A percentile compares a stretch with the other conserved stretches of the same genome.
phyloP scores from a whole-genome alignment of 1,140 invertebrate genomes.

The Nixonia krombeini region DNA sequence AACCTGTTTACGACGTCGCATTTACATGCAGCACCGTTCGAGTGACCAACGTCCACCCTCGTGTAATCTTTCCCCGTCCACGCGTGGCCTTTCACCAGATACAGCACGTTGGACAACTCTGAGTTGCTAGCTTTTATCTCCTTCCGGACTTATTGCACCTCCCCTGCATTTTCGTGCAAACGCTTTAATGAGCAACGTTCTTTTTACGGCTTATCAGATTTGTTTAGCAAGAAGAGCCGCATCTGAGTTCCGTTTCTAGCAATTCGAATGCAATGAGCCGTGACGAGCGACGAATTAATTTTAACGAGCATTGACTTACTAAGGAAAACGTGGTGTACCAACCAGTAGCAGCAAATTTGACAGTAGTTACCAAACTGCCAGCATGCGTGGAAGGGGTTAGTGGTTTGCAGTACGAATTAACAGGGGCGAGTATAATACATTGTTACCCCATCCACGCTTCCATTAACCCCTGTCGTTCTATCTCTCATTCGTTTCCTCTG shows the following conservation, averaged over 20 bases:
- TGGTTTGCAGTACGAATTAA: constrained; percentile 59
- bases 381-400: constrained; percentile 57
- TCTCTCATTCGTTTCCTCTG: constrained; percentile 53
- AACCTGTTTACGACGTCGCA: constrained; percentile 36
- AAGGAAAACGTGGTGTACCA: constrained; percentile 39
- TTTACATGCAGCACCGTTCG: constrained; percentile 47
- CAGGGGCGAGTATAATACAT: constrained; percentile 64
- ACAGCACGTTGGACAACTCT: constrained; percentile 47
- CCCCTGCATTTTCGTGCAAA: constrained; percentile 6
- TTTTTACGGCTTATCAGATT: not conserved
- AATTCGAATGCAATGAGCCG: constrained; percentile 15
- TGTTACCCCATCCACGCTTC: constrained; percentile 62
- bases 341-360: constrained; percentile 60
- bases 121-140: constrained; percentile 41
- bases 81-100: constrained; percentile 30
- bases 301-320: constrained; percentile 45
- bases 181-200: not conserved
- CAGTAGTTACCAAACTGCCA: constrained; percentile 69
- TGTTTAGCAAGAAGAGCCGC: no score
- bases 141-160: constrained; percentile 20
- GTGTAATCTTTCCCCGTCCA: constrained; percentile 30
- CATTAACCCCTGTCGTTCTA: constrained; percentile 41
- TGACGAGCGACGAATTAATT: constrained; percentile 25
- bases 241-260: not conserved
- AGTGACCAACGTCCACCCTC: constrained; percentile 44